phyloP scores from a whole-genome alignment of 2,113 vertebrate species.

The Guaruba guarouba region DNA sequence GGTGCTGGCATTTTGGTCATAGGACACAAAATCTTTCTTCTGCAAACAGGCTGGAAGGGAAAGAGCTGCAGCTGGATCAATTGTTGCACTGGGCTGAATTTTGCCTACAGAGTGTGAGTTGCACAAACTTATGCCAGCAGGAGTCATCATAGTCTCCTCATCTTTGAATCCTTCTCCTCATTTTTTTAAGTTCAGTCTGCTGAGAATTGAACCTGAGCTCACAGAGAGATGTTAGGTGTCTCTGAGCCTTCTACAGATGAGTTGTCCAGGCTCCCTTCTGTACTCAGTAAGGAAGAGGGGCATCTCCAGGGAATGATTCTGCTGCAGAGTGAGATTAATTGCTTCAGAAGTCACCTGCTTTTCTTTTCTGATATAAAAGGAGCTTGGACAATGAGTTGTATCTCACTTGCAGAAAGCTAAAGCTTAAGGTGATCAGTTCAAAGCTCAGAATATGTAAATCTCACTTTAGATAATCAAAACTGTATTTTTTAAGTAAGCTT shows the following conservation, averaged over 20 bases:
- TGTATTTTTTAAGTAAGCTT: background rate
- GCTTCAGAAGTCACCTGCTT: background rate
- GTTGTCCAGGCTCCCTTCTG: background rate
- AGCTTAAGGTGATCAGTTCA: background rate
- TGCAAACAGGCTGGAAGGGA: background rate
- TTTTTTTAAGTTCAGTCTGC: background rate
- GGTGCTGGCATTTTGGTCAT: background rate
- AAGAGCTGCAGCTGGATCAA: background rate
- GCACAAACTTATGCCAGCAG: background rate
- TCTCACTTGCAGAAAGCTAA: background rate
- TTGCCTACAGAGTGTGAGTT: background rate
- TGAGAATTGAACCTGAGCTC: background rate
- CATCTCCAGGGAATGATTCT: background rate
- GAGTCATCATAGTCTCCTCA: background rate
- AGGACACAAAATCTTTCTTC: background rate
- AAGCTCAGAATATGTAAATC: background rate
- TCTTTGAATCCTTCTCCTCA: background rate
- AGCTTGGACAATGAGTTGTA: background rate
- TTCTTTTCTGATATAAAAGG: background rate
- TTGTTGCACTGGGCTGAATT: background rate
- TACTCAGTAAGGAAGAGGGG: background rate
- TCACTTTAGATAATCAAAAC: background rate
- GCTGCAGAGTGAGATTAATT: background rate
- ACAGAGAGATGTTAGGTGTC: background rate
- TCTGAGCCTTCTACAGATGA: background rate